phyloP scores from a whole-genome alignment of 1,140 invertebrate genomes.

The Ooceraea biroi region DNA sequence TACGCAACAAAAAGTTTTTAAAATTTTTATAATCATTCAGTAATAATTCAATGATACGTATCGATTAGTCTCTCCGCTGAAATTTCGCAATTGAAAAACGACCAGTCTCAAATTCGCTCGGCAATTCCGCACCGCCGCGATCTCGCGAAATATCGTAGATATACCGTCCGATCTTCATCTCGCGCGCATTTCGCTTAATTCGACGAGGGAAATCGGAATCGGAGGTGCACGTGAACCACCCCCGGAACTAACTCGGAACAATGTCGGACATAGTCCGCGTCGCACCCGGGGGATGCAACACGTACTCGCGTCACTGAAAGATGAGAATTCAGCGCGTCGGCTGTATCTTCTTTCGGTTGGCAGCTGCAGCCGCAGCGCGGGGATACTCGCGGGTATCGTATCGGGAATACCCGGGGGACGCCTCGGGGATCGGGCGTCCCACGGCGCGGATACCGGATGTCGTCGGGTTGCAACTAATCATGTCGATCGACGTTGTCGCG shows the following conservation, averaged over 20 bases:
- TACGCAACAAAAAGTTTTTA: no score
- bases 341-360: constrained; percentile 37
- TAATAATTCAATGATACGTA: no score
- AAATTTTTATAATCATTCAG: no score
- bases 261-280: constrained; percentile 23
- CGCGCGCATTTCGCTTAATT: neutral
- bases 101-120: no score
- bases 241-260: neutral
- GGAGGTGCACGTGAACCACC: neutral
- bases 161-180: no score
- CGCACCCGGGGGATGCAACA: constrained; percentile 8
- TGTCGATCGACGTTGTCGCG: no score
- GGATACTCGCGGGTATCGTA: constrained; percentile 10
- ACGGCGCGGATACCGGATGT: no score
- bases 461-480: no score
- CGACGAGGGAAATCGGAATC: constrained; percentile 5
- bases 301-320: constrained; percentile 9
- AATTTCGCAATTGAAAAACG: no score
- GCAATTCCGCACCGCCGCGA: no score
- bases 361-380: neutral
- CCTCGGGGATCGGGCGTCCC: constrained; percentile 14
- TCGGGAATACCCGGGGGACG: neutral
- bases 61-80: no score
- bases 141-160: no score
- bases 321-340: constrained; percentile 23